These are phyloP conservation scores for Danaus melanippus DNA, from an alignment of 1,140 invertebrate genomes.

Conservation along the genomic window DNA sequence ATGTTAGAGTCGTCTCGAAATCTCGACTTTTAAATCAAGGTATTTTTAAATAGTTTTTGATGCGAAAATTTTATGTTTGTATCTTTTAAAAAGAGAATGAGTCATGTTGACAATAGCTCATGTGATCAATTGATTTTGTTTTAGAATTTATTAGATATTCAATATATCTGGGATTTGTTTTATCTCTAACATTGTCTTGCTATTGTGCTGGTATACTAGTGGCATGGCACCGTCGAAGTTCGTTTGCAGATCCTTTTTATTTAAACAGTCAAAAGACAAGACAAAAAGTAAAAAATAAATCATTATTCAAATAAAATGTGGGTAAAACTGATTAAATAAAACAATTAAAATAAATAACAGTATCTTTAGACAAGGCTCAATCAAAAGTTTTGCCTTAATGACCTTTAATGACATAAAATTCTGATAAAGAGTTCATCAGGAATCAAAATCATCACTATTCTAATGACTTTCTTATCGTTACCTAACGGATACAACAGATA, in stretches of 20 bases:
- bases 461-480: too few relatives aligned
- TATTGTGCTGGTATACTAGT: conserved; percentile 72
- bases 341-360: too few relatives aligned
- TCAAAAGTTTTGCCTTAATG: neutral
- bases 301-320: neutral
- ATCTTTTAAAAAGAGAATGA: neutral
- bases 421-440: too few relatives aligned
- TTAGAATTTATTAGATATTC: conserved; percentile 72
- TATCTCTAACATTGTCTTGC: conserved; percentile 67
- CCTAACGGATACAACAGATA: neutral
- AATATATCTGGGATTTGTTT: conserved; percentile 71
- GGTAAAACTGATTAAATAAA: neutral
- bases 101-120: conserved; percentile 1
- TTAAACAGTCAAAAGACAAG: conserved; percentile 5
- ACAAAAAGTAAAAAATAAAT: neutral
- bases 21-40: conserved; percentile 59
- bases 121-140: conserved; percentile 9
- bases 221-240: conserved; percentile 41
- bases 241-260: conserved; percentile 29
- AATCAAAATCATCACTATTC: too few relatives aligned
- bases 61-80: neutral
- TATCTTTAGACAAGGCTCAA: too few relatives aligned
- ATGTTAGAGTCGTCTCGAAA: conserved; percentile 65
- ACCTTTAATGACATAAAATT: conserved; percentile 3
- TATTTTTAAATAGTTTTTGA: conserved; percentile 16